phyloP scores from a whole-genome alignment of 2,797 vertebrate species.

The Hypotaenidia okinawae region DNA sequence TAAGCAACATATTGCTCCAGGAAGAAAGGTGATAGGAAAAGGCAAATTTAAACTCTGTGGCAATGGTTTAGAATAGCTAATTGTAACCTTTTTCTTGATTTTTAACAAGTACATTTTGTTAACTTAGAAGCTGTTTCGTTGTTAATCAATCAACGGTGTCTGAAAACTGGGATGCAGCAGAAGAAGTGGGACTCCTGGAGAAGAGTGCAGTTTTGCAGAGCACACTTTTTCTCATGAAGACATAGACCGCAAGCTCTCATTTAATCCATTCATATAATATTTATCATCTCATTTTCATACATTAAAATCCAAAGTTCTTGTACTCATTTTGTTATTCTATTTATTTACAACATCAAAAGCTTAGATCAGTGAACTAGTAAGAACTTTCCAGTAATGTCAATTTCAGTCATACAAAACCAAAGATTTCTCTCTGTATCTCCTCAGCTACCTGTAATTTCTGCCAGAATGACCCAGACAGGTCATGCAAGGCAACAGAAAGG shows the following conservation, averaged over 20 bases:
- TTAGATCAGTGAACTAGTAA: neutral
- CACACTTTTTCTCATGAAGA: neutral
- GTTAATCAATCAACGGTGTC: constrained; percentile 54
- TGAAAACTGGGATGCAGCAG: constrained; percentile 35
- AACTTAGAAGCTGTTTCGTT: constrained; percentile 53
- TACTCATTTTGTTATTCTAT: neutral
- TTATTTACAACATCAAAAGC: neutral
- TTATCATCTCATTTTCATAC: neutral
- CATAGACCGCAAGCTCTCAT: neutral
- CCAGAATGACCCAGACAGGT: constrained; percentile 24
- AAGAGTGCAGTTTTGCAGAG: neutral
- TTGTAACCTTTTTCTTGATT: constrained; percentile 64
- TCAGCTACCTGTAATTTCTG: constrained; percentile 5
- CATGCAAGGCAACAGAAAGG: constrained; percentile 55
- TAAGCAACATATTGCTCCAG: constrained; percentile 59
- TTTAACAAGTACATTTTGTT: constrained; percentile 67
- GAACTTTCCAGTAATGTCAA: neutral
- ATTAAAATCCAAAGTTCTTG: neutral
- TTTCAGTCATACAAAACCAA: neutral
- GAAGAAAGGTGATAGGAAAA: constrained; percentile 66
- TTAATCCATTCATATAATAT: neutral
- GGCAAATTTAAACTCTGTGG: constrained; percentile 54
- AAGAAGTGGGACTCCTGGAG: neutral
- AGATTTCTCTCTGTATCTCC: neutral
- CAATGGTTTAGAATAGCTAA: constrained; percentile 63